Conservation (phyloP, 2,888 invertebrate species). For the Protophormia terraenovae region DNA sequence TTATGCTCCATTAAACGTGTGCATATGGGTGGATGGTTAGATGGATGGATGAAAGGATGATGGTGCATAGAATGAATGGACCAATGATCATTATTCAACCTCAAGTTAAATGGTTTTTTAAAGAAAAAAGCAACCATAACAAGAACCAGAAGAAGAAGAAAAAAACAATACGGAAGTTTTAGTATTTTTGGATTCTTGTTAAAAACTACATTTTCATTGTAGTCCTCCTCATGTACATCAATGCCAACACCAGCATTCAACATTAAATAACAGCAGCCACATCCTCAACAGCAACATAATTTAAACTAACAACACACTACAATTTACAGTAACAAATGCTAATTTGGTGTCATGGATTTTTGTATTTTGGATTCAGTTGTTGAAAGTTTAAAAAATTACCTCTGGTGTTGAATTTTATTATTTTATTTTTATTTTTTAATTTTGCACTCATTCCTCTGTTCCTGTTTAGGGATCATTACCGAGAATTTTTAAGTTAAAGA, state of each 20-base stretch:
- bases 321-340: conserved; percentile 59
- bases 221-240: neutral
- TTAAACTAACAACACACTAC: conserved; percentile 4
- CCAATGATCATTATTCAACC: conserved; percentile 55
- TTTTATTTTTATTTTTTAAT: too few species aligned
- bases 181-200: conserved; percentile 39
- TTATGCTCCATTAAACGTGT: conserved; percentile 28
- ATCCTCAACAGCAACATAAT: neutral
- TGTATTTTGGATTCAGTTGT: neutral
- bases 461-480: conserved; percentile 46
- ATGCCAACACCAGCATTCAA: neutral
- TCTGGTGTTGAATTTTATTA: conserved; percentile 2
- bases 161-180: conserved; percentile 45
- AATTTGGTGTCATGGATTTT: conserved; percentile 54
- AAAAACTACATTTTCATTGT: conserved; percentile 51
- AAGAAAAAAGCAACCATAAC: conserved; percentile 25
- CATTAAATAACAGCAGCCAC: neutral
- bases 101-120: conserved; percentile 55
- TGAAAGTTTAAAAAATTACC: conserved; percentile 28
- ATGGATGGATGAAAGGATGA: conserved; percentile 1
- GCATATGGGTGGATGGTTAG: neutral
- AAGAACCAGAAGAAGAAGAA: neutral
- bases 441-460: neutral
- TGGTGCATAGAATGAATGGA: conserved; percentile 13
- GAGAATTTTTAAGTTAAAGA: conserved; percentile 30